These are phyloP conservation scores for Belonocnema kinseyi DNA, from an alignment of 1,140 invertebrate species.

Conservation along the genomic window DNA sequence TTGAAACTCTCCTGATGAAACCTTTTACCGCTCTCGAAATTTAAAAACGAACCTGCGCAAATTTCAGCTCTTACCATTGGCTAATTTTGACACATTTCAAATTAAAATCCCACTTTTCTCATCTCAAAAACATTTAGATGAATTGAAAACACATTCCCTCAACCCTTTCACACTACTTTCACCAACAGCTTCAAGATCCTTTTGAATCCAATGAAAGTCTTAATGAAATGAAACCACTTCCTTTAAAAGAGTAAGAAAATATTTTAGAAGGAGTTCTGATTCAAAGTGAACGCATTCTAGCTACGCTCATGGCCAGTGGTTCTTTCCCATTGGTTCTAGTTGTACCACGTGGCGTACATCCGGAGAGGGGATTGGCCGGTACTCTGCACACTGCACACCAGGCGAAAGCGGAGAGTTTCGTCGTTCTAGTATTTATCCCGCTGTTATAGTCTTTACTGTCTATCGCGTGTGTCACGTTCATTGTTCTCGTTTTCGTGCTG, in stretches of 20 bases:
- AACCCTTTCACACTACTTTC: background rate
- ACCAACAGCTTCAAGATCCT: background rate
- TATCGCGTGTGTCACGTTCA: slow-evolving; percentile 47
- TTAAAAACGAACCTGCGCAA: slow-evolving; percentile 6
- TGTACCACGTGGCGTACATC: slow-evolving; percentile 56
- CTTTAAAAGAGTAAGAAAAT: slow-evolving; percentile 27
- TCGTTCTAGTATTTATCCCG: slow-evolving; percentile 63
- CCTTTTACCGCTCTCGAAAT: background rate
- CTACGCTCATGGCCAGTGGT: slow-evolving; percentile 19
- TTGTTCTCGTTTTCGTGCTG: slow-evolving; percentile 40
- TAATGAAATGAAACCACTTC: slow-evolving; percentile 35
- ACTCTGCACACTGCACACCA: slow-evolving; percentile 46
- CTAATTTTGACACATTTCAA: background rate
- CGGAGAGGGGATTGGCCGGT: slow-evolving; percentile 62
- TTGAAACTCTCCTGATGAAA: too few relatives aligned
- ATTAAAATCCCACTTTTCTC: background rate
- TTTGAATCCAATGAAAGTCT: slow-evolving; percentile 36
- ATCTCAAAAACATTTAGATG: background rate
- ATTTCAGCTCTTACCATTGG: background rate
- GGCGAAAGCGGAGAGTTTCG: slow-evolving; percentile 60
- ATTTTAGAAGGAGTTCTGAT: background rate
- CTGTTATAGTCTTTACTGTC: slow-evolving; percentile 56
- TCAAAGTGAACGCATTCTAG: background rate
- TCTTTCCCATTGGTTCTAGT: slow-evolving; percentile 52
- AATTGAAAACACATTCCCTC: background rate